Evolutionary conservation across 1,140 invertebrate genomes (phyloP).

Genomic region (Calephelis nemesis): DNA sequence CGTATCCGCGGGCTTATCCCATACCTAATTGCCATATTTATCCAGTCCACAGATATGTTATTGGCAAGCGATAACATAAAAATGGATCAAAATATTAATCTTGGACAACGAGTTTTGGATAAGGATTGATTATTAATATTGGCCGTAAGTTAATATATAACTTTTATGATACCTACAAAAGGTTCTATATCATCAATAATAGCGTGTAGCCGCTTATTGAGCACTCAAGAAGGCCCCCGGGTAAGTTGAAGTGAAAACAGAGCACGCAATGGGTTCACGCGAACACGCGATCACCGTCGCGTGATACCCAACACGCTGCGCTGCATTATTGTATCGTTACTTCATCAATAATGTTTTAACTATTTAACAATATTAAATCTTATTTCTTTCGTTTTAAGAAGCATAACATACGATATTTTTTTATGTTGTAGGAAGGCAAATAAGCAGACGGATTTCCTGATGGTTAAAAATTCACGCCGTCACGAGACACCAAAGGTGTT

Average conservation of each 20-base stretch:
- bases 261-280: constrained; percentile 55
- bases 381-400: not conserved
- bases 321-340: constrained; percentile 11
- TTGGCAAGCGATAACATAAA: too few relatives aligned
- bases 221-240: constrained; percentile 58
- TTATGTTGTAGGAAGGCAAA: too few relatives aligned
- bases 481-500: too few relatives aligned
- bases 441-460: too few relatives aligned
- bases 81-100: too few relatives aligned
- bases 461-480: too few relatives aligned
- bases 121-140: too few relatives aligned
- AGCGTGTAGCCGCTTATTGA: constrained; percentile 53
- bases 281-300: constrained; percentile 51
- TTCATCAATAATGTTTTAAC: constrained; percentile 11
- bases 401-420: too few relatives aligned
- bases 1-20: too few relatives aligned
- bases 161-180: constrained; percentile 1
- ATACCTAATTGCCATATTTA: too few relatives aligned
- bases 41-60: too few relatives aligned
- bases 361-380: not conserved
- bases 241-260: constrained; percentile 59
- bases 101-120: too few relatives aligned
- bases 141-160: not conserved
- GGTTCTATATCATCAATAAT: constrained; percentile 27
- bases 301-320: constrained; percentile 35